phyloP scores from a whole-genome alignment of 1,140 invertebrate genomes.

The Papilio xuthus region DNA sequence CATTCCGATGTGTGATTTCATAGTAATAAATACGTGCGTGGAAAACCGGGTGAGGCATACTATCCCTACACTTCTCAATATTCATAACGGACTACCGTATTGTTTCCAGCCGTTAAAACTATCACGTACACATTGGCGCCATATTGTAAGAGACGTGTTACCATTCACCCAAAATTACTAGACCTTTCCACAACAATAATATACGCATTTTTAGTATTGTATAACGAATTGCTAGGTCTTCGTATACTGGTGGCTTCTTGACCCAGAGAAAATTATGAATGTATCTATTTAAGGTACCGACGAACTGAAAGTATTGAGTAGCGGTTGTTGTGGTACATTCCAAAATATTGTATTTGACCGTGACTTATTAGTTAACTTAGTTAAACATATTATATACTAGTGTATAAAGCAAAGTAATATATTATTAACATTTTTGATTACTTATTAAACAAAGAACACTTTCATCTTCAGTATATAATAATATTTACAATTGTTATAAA shows the following conservation, averaged over 20 bases:
- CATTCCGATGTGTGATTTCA: conserved; percentile 67
- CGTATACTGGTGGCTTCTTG: conserved; percentile 61
- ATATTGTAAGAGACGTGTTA: conserved; percentile 65
- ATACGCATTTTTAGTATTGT: conserved; percentile 38
- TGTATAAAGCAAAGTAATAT: too few relatives aligned
- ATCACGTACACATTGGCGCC: conserved; percentile 71
- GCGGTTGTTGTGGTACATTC: conserved; percentile 47
- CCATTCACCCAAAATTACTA: conserved; percentile 50
- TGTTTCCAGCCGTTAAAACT: conserved; percentile 68
- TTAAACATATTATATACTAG: too few relatives aligned
- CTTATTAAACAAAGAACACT: too few relatives aligned
- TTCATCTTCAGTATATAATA: too few relatives aligned
- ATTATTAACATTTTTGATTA: too few relatives aligned
- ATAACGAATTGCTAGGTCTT: conserved; percentile 48
- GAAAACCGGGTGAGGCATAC: conserved; percentile 63
- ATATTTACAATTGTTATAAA: too few relatives aligned
- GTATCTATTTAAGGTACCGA: conserved; percentile 55
- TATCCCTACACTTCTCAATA: conserved; percentile 67
- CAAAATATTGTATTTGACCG: conserved; percentile 46
- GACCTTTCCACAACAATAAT: conserved; percentile 48
- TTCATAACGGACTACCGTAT: conserved; percentile 69
- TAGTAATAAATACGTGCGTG: conserved; percentile 58
- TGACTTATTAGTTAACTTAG: conserved; percentile 31
- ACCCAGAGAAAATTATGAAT: conserved; percentile 75
- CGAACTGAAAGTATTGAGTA: conserved; percentile 61